Conservation (phyloP, 2,888 invertebrate species). For the Aelia acuminata region DNA sequence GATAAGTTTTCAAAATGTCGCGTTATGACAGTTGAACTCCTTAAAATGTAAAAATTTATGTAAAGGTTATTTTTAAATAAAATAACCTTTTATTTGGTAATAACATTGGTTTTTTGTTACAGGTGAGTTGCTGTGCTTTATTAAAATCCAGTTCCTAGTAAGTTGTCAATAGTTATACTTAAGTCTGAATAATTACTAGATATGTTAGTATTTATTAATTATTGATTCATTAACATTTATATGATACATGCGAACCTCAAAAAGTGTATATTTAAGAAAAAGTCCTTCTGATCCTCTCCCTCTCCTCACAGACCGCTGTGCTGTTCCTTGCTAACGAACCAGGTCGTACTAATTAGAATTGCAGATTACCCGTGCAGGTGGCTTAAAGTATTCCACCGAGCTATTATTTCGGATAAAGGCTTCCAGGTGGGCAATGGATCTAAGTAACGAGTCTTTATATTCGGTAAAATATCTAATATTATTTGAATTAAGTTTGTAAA, state of each 20-base stretch:
- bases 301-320: neutral
- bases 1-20: no score
- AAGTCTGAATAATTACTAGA: no score
- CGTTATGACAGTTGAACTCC: no score
- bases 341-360: neutral
- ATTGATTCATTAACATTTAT: no score
- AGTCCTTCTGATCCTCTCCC: neutral
- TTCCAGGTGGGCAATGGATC: neutral
- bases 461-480: neutral
- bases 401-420: conserved; percentile 12
- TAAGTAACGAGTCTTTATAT: neutral
- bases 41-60: no score
- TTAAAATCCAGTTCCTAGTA: neutral
- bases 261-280: neutral
- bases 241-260: neutral
- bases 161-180: neutral
- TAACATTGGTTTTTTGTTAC: no score
- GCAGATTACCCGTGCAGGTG: conserved; percentile 24
- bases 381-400: conserved; percentile 22
- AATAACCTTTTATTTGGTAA: no score
- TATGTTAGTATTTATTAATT: neutral
- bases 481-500: no score
- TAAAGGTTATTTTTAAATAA: no score
- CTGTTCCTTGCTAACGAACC: conserved; percentile 11
- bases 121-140: neutral